Evolutionary conservation across 1,140 invertebrate species (phyloP).

Genomic region (Phortica variegata): DNA sequence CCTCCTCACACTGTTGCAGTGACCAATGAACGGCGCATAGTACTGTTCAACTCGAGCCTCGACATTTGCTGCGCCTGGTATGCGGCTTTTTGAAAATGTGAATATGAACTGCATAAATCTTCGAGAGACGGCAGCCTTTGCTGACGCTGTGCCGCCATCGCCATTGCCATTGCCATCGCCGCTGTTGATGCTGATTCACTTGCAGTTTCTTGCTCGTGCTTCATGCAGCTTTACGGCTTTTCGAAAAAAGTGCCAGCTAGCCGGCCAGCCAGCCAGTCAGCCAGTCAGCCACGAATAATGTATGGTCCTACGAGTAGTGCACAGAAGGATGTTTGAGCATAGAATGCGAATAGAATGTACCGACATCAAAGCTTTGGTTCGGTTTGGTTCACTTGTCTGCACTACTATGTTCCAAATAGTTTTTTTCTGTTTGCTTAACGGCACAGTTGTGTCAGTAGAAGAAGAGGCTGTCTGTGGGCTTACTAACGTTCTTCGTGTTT

Average conservation of each 20-base stretch:
- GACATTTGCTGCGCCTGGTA: slow-evolving; percentile 38
- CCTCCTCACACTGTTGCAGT: slow-evolving; percentile 12
- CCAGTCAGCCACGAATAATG: slow-evolving; percentile 39
- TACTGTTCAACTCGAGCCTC: slow-evolving; percentile 3
- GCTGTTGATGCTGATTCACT: background rate
- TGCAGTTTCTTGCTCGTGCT: background rate
- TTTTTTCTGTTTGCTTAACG: too few species aligned
- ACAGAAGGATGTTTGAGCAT: slow-evolving; percentile 25
- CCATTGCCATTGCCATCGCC: background rate
- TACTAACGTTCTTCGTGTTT: too few species aligned
- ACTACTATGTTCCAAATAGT: too few species aligned
- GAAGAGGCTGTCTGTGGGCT: too few species aligned
- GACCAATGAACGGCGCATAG: background rate
- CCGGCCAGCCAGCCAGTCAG: slow-evolving; percentile 24
- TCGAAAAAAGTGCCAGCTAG: slow-evolving; percentile 31
- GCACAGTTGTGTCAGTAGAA: too few species aligned
- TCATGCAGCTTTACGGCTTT: slow-evolving; percentile 46
- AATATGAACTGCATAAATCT: slow-evolving; percentile 57
- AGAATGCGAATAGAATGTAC: slow-evolving; percentile 54
- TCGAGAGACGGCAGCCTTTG: slow-evolving; percentile 47
- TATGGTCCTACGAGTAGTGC: slow-evolving; percentile 46
- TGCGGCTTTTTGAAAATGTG: slow-evolving; percentile 56
- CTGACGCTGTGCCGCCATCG: slow-evolving; percentile 9
- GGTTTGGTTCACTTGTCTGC: too few species aligned
- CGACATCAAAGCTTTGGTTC: slow-evolving; percentile 53